Percentiles rank a stretch among this genome's conserved stretches.
Conservation (phyloP, 2,888 invertebrate species). For the Bellardia pandia region DNA sequence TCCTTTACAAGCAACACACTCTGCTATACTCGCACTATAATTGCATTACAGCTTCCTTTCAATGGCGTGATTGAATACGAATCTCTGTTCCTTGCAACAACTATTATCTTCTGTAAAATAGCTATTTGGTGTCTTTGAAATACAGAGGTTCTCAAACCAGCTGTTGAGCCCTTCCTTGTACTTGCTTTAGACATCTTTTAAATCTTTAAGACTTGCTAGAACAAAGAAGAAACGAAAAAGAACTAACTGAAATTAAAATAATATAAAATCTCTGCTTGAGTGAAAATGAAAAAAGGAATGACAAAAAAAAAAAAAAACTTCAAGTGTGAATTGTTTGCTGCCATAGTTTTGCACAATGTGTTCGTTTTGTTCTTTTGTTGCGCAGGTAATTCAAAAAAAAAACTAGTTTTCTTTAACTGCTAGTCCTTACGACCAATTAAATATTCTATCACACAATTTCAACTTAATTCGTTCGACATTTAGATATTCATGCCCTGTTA, state of each 20-base stretch:
- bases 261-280: constrained; percentile 56
- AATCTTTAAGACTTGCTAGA: constrained; percentile 29
- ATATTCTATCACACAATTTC: constrained; percentile 57
- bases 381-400: constrained; percentile 45
- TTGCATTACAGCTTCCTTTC: constrained; percentile 48
- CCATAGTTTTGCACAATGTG: constrained; percentile 24
- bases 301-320: constrained; percentile 1
- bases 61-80: constrained; percentile 47
- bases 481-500: constrained; percentile 25
- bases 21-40: constrained; percentile 19
- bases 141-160: constrained; percentile 16
- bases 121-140: background rate
- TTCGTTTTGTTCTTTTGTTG: constrained; percentile 40
- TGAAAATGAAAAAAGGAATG: constrained; percentile 45
- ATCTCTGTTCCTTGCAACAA: constrained; percentile 28
- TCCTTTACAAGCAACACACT: constrained; percentile 26
- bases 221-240: background rate
- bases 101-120: background rate
- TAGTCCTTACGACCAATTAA: constrained; percentile 61
- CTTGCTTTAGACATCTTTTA: background rate
- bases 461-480: constrained; percentile 33
- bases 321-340: constrained; percentile 20
- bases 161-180: background rate
- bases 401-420: constrained; percentile 34
- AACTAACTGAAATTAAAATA: constrained; percentile 48